These are phyloP conservation scores for Hexactinellida sp. DNA, from an alignment of 37 sponge, comb jelly and placozoan species.

Conservation along the genomic window DNA sequence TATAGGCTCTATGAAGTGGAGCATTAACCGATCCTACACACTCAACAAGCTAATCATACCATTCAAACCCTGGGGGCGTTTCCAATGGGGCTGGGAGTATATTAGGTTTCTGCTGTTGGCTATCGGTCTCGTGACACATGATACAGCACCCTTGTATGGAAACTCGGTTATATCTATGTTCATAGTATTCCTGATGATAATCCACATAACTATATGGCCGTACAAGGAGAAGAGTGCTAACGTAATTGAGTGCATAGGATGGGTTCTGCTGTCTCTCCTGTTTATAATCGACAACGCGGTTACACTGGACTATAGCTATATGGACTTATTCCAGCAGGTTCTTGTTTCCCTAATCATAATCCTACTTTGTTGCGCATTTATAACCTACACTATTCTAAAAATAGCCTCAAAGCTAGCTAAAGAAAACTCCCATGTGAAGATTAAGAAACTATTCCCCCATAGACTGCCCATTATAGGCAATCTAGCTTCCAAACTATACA, in stretches of 20 bases:
- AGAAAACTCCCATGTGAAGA: neutral
- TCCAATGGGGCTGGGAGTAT: neutral
- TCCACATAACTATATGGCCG: neutral
- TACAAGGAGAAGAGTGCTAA: slow-evolving; percentile 5
- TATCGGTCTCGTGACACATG: neutral
- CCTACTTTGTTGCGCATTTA: neutral
- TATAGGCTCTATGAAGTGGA: neutral
- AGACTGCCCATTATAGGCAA: neutral
- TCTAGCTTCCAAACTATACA: neutral
- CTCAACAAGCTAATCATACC: neutral
- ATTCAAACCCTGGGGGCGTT: neutral
- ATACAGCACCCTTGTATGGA: neutral
- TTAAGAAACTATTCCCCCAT: neutral
- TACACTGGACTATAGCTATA: neutral
- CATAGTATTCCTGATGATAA: neutral
- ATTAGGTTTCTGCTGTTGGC: neutral
- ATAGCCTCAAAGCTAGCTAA: neutral
- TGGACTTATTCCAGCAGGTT: neutral
- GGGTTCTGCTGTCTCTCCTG: neutral
- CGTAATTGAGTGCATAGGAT: slow-evolving; percentile 4
- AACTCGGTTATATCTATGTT: neutral
- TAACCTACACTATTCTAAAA: neutral
- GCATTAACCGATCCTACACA: neutral
- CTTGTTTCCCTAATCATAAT: neutral
- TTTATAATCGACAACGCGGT: neutral